A percentile compares a stretch with the other conserved stretches of the same genome.
Evolutionary conservation across 2,888 invertebrate genomes (phyloP).

Genomic region (Torymus auratus): DNA sequence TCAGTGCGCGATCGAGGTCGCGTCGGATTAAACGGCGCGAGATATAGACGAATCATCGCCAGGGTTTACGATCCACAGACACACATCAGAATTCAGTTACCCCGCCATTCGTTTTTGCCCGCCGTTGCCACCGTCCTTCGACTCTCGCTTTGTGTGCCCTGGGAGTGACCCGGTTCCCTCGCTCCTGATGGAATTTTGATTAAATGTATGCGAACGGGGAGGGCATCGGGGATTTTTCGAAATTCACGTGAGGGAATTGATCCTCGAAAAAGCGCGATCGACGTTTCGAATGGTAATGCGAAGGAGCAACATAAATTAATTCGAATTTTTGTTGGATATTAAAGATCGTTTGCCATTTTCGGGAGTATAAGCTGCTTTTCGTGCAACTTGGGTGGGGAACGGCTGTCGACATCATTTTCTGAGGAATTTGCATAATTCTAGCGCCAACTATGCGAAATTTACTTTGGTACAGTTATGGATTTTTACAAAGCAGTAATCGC

Average conservation of each 20-base stretch:
- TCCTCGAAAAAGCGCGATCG: not conserved
- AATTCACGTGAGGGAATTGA: slow-evolving; percentile 1
- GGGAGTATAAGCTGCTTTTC: no score
- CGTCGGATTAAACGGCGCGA: slow-evolving; percentile 19
- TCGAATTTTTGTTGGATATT: no score
- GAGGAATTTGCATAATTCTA: not conserved
- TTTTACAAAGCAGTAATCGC: no score
- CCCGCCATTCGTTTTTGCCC: not conserved
- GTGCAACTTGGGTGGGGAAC: no score
- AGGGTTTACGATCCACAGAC: not conserved
- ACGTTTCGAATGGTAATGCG: slow-evolving; percentile 7
- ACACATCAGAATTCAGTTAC: slow-evolving; percentile 30
- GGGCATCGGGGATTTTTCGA: slow-evolving; percentile 2
- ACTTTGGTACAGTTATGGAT: not conserved
- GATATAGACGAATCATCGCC: slow-evolving; percentile 3
- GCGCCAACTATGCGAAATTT: not conserved
- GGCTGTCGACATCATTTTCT: no score
- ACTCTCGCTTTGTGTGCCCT: no score
- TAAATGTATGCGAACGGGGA: slow-evolving; percentile 34
- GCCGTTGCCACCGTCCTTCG: no score
- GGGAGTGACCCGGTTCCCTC: slow-evolving; percentile 37
- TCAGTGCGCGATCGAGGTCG: slow-evolving; percentile 41
- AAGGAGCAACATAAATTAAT: slow-evolving; percentile 13
- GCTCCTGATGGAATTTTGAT: slow-evolving; percentile 48
- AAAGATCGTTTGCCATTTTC: no score